phyloP scores from a whole-genome alignment of 2,888 invertebrate genomes.

The Drosophila recens region DNA sequence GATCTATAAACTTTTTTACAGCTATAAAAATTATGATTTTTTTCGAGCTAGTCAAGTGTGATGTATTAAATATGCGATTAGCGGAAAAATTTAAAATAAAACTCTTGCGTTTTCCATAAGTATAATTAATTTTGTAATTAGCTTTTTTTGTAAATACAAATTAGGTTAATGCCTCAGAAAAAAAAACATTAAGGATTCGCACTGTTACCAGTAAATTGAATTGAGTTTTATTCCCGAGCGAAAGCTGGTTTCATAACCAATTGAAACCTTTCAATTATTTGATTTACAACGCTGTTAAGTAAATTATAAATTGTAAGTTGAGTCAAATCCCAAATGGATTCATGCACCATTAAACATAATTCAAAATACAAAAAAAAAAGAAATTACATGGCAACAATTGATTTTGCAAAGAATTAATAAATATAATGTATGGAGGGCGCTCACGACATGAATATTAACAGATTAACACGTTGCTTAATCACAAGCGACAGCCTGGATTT shows the following conservation, averaged over 20 bases:
- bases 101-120: not conserved
- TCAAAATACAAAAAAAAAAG: not conserved
- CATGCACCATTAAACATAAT: conserved; percentile 31
- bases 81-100: not conserved
- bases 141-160: not conserved
- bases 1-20: conserved; percentile 21
- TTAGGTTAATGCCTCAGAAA: conserved; percentile 1
- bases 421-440: conserved; percentile 22
- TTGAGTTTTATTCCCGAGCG: not conserved
- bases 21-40: conserved; percentile 1
- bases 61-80: conserved; percentile 1
- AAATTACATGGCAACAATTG: conserved; percentile 23
- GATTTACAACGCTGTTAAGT: conserved; percentile 19
- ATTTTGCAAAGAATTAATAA: conserved; percentile 37
- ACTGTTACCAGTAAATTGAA: not conserved
- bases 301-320: conserved; percentile 14
- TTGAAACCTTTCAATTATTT: conserved; percentile 21
- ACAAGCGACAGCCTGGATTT: conserved; percentile 25
- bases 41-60: conserved; percentile 6
- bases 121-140: conserved; percentile 9
- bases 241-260: not conserved
- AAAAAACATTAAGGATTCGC: not conserved
- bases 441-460: conserved; percentile 36
- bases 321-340: conserved; percentile 16
- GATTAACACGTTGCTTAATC: conserved; percentile 50